A percentile compares a stretch with the other conserved stretches of the same genome.
phyloP scores from a whole-genome alignment of 2,113 vertebrate genomes.

The Morone saxatilis region DNA sequence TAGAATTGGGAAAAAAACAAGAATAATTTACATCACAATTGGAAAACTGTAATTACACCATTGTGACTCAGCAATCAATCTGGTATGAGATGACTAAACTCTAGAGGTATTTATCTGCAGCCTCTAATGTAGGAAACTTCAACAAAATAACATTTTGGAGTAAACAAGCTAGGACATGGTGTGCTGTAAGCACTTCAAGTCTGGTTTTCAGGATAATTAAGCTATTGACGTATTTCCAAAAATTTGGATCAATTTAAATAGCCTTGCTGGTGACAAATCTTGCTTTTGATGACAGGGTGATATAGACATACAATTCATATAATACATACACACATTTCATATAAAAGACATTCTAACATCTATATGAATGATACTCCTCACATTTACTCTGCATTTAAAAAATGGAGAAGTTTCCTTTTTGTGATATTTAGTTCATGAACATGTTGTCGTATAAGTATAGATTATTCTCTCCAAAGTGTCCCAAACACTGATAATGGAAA shows the following conservation, averaged over 20 bases:
- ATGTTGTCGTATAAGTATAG: too few relatives aligned
- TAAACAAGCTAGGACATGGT: neutral
- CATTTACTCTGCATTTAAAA: neutral
- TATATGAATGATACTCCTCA: neutral
- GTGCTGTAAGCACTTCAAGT: neutral
- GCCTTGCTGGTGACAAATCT: neutral
- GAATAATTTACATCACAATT: slow-evolving; percentile 41
- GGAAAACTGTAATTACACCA: slow-evolving; percentile 41
- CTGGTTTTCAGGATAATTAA: neutral
- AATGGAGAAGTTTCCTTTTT: neutral
- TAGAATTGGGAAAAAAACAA: slow-evolving; percentile 20
- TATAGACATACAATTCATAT: neutral
- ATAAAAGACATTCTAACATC: neutral
- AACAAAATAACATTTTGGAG: neutral
- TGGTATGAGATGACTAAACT: neutral
- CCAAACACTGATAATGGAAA: neutral
- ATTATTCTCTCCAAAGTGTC: neutral
- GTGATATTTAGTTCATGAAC: neutral
- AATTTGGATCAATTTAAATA: neutral
- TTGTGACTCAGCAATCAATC: slow-evolving; percentile 29
- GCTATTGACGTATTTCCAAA: neutral
- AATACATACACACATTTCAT: neutral
- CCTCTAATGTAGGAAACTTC: neutral
- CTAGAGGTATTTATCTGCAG: neutral
- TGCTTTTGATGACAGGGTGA: neutral